phyloP scores from a whole-genome alignment of 2,113 vertebrate species.

The Muntiacus muntjak region DNA sequence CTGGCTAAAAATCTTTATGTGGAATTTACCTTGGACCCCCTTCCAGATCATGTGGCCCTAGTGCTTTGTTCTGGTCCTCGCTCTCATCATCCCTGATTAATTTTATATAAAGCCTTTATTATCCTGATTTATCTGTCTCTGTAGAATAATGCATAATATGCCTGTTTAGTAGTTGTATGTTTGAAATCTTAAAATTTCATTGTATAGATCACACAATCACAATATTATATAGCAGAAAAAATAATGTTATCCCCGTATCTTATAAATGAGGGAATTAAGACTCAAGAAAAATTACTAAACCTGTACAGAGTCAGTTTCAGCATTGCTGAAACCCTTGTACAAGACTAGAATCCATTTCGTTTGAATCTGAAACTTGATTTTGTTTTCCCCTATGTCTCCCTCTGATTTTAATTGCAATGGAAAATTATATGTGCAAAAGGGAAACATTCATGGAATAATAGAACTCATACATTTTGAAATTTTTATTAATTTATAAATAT shows the following conservation, averaged over 20 bases:
- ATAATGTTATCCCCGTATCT: background rate
- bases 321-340: background rate
- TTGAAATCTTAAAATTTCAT: background rate
- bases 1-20: background rate
- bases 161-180: background rate
- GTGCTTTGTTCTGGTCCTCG: background rate
- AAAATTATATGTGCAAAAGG: background rate
- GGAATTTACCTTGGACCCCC: background rate
- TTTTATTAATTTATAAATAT: constrained; percentile 1
- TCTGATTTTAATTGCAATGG: constrained; percentile 17
- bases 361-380: background rate
- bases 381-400: background rate
- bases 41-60: background rate
- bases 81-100: background rate
- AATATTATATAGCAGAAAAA: background rate
- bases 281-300: background rate
- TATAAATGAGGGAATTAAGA: background rate
- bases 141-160: background rate
- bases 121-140: background rate
- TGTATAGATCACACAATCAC: background rate
- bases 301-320: background rate
- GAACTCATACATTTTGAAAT: background rate
- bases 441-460: constrained; percentile 13
- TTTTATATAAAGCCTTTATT: background rate
- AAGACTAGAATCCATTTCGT: background rate